These are phyloP conservation scores for Hirudo medicinalis DNA, from an alignment of 1,140 invertebrate species.

Conservation along the genomic window DNA sequence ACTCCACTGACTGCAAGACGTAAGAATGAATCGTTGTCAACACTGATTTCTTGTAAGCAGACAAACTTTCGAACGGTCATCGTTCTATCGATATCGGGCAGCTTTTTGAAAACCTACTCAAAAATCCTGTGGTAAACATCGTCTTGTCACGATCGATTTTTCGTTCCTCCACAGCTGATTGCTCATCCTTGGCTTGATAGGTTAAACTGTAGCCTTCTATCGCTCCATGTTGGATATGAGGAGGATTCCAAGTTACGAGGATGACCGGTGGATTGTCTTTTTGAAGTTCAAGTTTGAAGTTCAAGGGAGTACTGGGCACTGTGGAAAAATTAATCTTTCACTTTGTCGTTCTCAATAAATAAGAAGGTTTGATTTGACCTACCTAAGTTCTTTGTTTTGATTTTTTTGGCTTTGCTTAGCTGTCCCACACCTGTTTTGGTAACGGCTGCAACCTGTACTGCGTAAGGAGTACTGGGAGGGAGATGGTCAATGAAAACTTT, in stretches of 20 bases:
- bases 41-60: not conserved
- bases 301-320: constrained; percentile 36
- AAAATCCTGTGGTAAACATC: constrained; percentile 48
- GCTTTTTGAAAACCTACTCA: constrained; percentile 36
- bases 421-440: constrained; percentile 88
- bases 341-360: not conserved
- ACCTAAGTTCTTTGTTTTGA: constrained; percentile 75
- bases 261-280: constrained; percentile 68
- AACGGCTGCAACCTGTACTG: constrained; percentile 64
- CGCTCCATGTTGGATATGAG: constrained; percentile 70
- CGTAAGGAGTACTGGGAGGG: constrained; percentile 81
- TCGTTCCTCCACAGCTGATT: constrained; percentile 49
- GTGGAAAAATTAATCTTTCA: constrained; percentile 44
- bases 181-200: constrained; percentile 63
- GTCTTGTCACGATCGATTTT: constrained; percentile 45
- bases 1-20: constrained; percentile 3
- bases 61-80: no score
- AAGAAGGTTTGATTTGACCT: constrained; percentile 16
- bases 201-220: constrained; percentile 68
- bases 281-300: constrained; percentile 31
- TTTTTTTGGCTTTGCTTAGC: constrained; percentile 62
- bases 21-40: not conserved
- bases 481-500: constrained; percentile 71
- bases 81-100: no score
- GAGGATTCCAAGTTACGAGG: constrained; percentile 76